Evolutionary conservation across 2,113 vertebrate species (phyloP), one percentile per base, ranked within the genome.

Genomic region (Labeo catla): DNA sequence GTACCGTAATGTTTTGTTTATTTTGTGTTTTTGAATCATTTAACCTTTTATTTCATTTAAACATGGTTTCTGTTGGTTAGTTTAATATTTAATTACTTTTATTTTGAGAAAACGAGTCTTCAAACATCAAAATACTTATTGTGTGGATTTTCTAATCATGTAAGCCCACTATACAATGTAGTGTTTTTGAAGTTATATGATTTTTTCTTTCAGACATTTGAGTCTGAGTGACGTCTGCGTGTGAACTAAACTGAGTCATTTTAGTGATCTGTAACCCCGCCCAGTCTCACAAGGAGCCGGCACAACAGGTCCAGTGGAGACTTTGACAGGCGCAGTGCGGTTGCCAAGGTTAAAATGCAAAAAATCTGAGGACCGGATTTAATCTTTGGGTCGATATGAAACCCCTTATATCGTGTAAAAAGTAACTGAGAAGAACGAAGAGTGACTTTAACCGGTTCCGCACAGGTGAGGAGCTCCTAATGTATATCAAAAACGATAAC

Each of bases 381-480:
- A 57, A 6, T 59, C 10, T 70, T 59, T 73, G 8, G 10, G 23
- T 70, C 68, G 8, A 52, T 50, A 83, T 52, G 47, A 66, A 68
- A 52, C 63, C 4, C 7, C 8, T 34, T 63, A 8, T 15, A 39
- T 36, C 8, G 28, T 28, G 28, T 52, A 49, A 68, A 34, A n/a
- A 39, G 28, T 4, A 8, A 70, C 28, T 23, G 57, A 45, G 39
- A 28, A 81, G 21, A 81, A 15, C n/a, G 16, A 79, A 79, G 43
- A 65, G 59, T 8, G 21, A 28, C 8, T 39, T 79, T 65, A n/a
- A 45, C 68, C 39, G 10, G 19, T 72, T 5, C 13, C 13, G n/a
- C 72, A 66, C 8, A 65, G 79, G 79, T 81, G 7, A 81, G 79
- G 8, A 66, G n/a, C n/a, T 81, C 11, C 54, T 61, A 72, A 45